Conservation (phyloP, 2,888 invertebrate species). For the Dryomyza anilis region DNA sequence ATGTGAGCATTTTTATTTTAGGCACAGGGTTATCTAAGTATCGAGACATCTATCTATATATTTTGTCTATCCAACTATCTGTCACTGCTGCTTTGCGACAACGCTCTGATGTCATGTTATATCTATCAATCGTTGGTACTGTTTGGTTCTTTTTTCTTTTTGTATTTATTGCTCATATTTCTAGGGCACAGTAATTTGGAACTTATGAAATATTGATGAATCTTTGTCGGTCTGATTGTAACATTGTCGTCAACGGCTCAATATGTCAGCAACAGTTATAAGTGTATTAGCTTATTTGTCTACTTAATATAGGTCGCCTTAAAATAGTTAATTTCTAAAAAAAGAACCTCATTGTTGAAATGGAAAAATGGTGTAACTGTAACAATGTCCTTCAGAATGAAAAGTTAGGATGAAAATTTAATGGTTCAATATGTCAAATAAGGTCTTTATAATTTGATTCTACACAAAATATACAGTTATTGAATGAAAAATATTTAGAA, state of each 20-base stretch:
- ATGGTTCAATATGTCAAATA: too few relatives aligned
- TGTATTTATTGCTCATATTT: constrained; percentile 16
- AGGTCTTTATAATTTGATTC: too few relatives aligned
- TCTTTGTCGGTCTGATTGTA: too few relatives aligned
- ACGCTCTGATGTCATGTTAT: constrained; percentile 24
- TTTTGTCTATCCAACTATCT: not conserved
- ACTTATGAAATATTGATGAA: constrained; percentile 9
- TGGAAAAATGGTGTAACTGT: too few relatives aligned
- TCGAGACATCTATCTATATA: not conserved
- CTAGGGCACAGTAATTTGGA: constrained; percentile 15
- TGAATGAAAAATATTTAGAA: too few relatives aligned
- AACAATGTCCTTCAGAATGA: too few relatives aligned
- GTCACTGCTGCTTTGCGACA: not conserved
- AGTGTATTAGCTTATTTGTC: too few relatives aligned
- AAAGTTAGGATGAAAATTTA: too few relatives aligned
- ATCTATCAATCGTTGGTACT: not conserved
- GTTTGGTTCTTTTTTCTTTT: constrained; percentile 16
- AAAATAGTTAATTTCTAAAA: too few relatives aligned
- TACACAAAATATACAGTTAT: too few relatives aligned
- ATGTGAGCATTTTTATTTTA: constrained; percentile 9
- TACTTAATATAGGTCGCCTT: too few relatives aligned
- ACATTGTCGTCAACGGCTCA: not conserved
- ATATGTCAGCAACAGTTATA: not conserved
- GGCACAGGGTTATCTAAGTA: constrained; percentile 18
- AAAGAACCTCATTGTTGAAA: too few relatives aligned